Conservation (phyloP, 2,797 vertebrate genomes). For the Eulemur mongoz region DNA sequence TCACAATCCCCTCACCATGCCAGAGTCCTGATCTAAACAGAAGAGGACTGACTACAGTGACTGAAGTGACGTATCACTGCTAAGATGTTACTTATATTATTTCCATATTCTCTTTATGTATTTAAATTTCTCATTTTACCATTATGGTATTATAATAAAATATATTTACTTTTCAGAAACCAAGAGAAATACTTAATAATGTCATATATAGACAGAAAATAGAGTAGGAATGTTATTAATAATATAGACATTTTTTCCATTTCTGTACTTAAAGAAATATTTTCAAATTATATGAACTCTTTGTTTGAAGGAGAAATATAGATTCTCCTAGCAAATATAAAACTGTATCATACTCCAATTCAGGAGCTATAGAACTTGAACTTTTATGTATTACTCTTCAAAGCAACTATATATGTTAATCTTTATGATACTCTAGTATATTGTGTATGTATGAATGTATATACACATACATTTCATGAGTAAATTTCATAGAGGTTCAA, state of each 20-base stretch:
- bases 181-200: background rate
- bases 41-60: background rate
- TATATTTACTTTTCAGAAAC: slow-evolving; percentile 17
- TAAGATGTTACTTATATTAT: background rate
- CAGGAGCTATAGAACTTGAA: background rate
- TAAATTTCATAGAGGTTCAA: background rate
- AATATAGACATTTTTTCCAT: background rate
- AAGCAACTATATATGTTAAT: background rate
- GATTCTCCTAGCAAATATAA: background rate
- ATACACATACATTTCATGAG: background rate
- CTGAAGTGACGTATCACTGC: background rate
- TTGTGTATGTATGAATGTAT: background rate
- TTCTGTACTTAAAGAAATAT: background rate
- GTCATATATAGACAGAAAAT: background rate
- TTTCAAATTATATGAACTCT: background rate
- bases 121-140: slow-evolving; percentile 3
- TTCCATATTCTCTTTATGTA: background rate
- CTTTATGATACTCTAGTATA: background rate
- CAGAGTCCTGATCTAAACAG: background rate
- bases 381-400: background rate
- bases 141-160: background rate
- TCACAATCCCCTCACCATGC: background rate
- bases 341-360: background rate
- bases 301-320: background rate
- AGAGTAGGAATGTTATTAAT: background rate